phyloP scores from a whole-genome alignment of 2,797 vertebrate genomes.

The Falco concolor region DNA sequence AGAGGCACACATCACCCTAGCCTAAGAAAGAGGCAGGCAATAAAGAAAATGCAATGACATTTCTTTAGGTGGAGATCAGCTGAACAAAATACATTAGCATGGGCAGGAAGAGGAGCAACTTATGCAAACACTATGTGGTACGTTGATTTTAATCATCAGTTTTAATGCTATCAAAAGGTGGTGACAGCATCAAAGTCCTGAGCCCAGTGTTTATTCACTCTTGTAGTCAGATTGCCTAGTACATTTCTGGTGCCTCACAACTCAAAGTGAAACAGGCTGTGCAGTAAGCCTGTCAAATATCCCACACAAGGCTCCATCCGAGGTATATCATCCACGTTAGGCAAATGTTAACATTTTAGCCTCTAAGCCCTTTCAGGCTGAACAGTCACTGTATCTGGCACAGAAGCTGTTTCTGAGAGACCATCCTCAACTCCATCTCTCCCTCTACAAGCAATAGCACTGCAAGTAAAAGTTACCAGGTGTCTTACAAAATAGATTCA shows the following conservation, averaged over 20 bases:
- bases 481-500: not conserved
- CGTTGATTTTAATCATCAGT: not conserved
- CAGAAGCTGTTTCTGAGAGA: not conserved
- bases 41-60: not conserved
- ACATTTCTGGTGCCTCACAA: not conserved
- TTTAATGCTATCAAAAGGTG: not conserved
- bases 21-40: not conserved
- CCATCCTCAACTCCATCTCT: not conserved
- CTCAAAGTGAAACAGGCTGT: not conserved
- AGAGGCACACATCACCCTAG: not conserved
- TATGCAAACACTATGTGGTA: not conserved
- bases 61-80: not conserved
- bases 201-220: not conserved
- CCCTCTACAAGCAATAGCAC: not conserved
- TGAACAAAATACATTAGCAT: not conserved
- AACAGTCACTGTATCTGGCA: not conserved
- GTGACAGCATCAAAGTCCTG: not conserved
- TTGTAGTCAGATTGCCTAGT: not conserved
- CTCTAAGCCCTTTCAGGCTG: not conserved
- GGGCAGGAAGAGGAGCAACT: not conserved
- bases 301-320: not conserved
- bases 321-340: not conserved
- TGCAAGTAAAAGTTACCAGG: not conserved
- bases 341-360: not conserved
- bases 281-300: not conserved